A percentile compares a stretch with the other conserved stretches of the same genome.
Conservation (phyloP, 1,140 invertebrate genomes). For the Scaptomyza hsui region DNA sequence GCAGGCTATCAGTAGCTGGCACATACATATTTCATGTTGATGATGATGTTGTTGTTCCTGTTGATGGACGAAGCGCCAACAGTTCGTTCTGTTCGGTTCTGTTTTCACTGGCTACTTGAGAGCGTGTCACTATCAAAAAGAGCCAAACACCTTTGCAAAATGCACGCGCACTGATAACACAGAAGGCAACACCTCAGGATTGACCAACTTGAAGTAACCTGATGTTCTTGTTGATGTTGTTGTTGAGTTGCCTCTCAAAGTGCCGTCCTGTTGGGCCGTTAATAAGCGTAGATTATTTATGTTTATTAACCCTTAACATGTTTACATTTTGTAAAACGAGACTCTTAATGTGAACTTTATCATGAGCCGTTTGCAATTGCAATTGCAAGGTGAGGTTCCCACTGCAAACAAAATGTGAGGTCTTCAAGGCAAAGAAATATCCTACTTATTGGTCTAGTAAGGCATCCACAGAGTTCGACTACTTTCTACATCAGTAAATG, state of each 20-base stretch:
- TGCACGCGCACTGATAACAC: constrained; percentile 71
- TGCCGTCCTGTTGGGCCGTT: constrained; percentile 60
- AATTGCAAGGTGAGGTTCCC: constrained; percentile 27
- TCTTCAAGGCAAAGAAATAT: not conserved
- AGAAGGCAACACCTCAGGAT: constrained; percentile 27
- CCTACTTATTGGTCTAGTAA: not conserved
- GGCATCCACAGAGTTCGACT: no score
- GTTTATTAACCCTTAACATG: constrained; percentile 84
- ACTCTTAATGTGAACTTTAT: constrained; percentile 84
- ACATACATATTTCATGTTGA: constrained; percentile 76
- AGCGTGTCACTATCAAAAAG: constrained; percentile 61
- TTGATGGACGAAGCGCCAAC: constrained; percentile 42
- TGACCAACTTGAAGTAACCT: constrained; percentile 1
- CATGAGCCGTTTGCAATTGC: constrained; percentile 63
- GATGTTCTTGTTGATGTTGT: not conserved
- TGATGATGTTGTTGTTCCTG: no score
- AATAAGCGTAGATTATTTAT: constrained; percentile 84
- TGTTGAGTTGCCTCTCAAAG: constrained; percentile 15
- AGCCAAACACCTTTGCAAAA: constrained; percentile 81
- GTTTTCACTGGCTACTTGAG: constrained; percentile 16
- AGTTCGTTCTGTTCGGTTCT: constrained; percentile 14
- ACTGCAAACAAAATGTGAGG: not conserved
- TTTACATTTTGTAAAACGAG: constrained; percentile 84
- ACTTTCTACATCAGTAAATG: no score
- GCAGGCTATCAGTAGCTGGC: constrained; percentile 65